A percentile compares a stretch with the other conserved stretches of the same genome.
These are phyloP conservation scores for Neopelma chrysocephalum DNA, from an alignment of 2,797 vertebrate species.

Conservation along the genomic window DNA sequence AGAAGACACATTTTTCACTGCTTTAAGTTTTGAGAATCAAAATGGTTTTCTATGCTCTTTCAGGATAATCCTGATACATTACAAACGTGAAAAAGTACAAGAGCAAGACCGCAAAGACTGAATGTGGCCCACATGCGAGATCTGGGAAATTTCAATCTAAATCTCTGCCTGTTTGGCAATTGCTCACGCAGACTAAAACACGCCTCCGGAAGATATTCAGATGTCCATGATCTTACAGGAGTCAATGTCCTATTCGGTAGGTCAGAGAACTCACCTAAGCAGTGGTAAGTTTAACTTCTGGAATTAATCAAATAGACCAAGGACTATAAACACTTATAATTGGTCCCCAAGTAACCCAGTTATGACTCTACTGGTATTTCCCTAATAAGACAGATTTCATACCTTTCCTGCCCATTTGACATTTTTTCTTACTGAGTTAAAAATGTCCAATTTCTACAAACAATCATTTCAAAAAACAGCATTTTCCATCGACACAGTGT, in stretches of 20 bases:
- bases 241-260: background rate
- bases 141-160: background rate
- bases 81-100: background rate
- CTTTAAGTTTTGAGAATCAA: background rate
- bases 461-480: background rate
- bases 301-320: background rate
- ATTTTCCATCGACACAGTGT: background rate
- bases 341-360: background rate
- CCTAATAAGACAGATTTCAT: background rate
- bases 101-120: background rate
- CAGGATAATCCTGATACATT: background rate
- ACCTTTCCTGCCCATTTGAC: background rate
- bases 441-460: background rate
- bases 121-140: background rate
- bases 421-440: background rate
- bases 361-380: background rate
- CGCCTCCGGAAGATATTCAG: background rate
- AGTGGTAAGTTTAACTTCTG: background rate
- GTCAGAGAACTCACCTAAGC: background rate
- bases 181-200: background rate
- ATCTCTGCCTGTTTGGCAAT: background rate
- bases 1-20: background rate
- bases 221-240: background rate
- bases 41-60: background rate
- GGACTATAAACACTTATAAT: background rate